Base-by-base conservation (phyloP, 64 coral and sea anemone genomes). In the Montipora sp. region DNA sequence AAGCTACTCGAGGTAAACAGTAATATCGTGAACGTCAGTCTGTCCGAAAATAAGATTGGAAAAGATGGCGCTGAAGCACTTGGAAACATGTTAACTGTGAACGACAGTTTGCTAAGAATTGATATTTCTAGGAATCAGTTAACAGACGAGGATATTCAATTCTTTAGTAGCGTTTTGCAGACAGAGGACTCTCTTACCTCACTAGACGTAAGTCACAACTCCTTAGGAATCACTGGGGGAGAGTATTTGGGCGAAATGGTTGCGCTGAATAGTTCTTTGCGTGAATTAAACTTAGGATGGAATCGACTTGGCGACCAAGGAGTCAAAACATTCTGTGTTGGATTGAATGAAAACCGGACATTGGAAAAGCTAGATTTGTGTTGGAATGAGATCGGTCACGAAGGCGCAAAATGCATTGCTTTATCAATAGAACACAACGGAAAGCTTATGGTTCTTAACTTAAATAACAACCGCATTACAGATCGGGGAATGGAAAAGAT, bases 381-480 rank as follows among this genome's bases (percentile, higher is more conserved):
- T 74, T 98, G 95, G 95, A 98, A 98, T 63, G 92, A 98, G 2
- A 98, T 98, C 18, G 89, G 89, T 7, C 76, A 92, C 8, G 88
- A 78, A 59, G 92, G 95, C 15, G 89, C 92, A 8, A 78, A 78
- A 8, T 80, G 45, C 22, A 68, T 98, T 2, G 78, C 89, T 4
- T 83, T 78, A 48, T 93, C 80, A 16, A 7, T 98, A 8, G 83
- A 88, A 23, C 67, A 94, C 19, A 98, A 98, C 9, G 90, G 78
- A 11, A 63, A 86, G 47, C 87, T 98, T 80, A 45, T 76, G 5
- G 95, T 94, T 23, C 85, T 98, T n/a, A 91, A 98, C 49, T 72
- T 98, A 10, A 92, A 94, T 44, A 91, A 98, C 84, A 98, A 98
- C 60, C 95, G 87, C 2, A 98, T 98, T 21, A 94, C 95, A 16